Evolutionary conservation across 1,140 invertebrate species (phyloP), one percentile per base, ranked within the genome.

Genomic region (Temnothorax longispinosus): DNA sequence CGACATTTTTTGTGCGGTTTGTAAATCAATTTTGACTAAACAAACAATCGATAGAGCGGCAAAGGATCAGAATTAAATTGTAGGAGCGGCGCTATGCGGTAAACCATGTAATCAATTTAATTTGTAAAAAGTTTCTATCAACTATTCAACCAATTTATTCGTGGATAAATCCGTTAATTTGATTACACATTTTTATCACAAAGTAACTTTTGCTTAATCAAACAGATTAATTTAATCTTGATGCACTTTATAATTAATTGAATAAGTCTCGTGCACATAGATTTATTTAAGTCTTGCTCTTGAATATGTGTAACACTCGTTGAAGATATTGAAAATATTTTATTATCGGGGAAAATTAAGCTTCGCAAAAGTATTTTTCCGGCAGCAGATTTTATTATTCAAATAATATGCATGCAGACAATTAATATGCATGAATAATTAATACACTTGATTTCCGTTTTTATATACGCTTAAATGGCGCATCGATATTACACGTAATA

Each of bases 41-140:
- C 58, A 84, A 84, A 84, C 54, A 74, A 84, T 84, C 54, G 11
- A 47, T 41, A 13, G 2, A 47, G 54, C 52, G 21, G 13, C 15
- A 11, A 69, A 71, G 13, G 54, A 50, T 84, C 41, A 41, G 13
- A 50, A 84, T 74, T 84, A 60, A 74, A 74, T 74, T 72, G 80
- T 71, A 58, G 21, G 38, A 72, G 21, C 38, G n/a, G 38, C 2
- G 41, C 13, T 56, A 84, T 60, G 80, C 54, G 69, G 54, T 74
- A 71, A 84, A 60, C 69, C 80, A 18, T 84, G 35, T 84, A 84
- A 84, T 74, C 54, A 56, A 84, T 74, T 84, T 84, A 74, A 84
- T 74, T 84, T 52, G 18, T 74, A 84, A 54, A 74, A 84, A 74
- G 74, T 84, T 27, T 84, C 32, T 10, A 84, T 74, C 54, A 38